These are phyloP conservation scores for Aphelinus atriplicis DNA, from an alignment of 1,140 invertebrate genomes.

Conservation along the genomic window DNA sequence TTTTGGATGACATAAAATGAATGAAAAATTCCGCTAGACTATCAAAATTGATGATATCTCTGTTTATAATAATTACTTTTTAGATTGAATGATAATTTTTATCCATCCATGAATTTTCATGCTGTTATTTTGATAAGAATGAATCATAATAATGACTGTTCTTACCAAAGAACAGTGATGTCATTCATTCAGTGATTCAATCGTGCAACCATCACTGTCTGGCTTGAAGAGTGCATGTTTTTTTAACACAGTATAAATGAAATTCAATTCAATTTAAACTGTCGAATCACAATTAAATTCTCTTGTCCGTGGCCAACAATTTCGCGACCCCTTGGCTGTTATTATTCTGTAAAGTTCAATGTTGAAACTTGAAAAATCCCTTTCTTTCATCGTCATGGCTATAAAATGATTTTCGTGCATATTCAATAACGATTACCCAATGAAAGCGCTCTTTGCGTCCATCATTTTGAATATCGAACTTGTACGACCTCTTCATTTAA, in stretches of 20 bases:
- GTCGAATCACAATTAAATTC: slow-evolving; percentile 21
- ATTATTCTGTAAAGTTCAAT: too few species aligned
- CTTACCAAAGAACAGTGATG: slow-evolving; percentile 16
- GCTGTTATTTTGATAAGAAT: slow-evolving; percentile 19
- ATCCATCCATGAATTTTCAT: slow-evolving; percentile 11
- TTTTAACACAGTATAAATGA: slow-evolving; percentile 11
- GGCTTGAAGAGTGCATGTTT: not conserved
- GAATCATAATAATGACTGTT: slow-evolving; percentile 6
- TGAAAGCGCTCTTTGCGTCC: too few species aligned
- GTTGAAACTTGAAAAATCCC: too few species aligned
- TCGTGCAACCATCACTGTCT: not conserved
- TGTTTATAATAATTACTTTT: too few species aligned
- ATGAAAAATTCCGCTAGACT: too few species aligned
- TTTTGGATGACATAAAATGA: too few species aligned
- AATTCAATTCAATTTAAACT: slow-evolving; percentile 4
- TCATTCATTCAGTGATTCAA: slow-evolving; percentile 11
- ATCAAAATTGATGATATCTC: too few species aligned
- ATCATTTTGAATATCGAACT: too few species aligned
- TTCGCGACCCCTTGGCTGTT: not conserved
- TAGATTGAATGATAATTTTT: not conserved
- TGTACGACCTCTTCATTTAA: too few species aligned
- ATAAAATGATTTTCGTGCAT: too few species aligned
- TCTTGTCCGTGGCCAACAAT: slow-evolving; percentile 8
- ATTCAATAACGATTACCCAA: too few species aligned
- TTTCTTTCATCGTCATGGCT: too few species aligned